Conservation (phyloP, 2,113 vertebrate genomes). For the Leuciscus idus region DNA sequence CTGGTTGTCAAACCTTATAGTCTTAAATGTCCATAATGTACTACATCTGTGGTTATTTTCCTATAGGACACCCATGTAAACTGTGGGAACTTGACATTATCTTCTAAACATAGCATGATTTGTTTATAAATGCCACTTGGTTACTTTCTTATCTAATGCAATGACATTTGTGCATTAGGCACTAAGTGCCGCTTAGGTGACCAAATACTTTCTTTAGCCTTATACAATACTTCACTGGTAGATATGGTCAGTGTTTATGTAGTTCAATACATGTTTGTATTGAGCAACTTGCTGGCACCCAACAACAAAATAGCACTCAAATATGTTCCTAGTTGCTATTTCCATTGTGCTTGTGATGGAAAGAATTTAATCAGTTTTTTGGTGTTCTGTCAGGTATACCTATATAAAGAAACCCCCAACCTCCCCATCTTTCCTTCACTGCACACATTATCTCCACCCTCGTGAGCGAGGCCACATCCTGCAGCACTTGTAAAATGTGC, state of each 20-base stretch:
- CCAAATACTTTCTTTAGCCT: neutral
- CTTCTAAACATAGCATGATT: neutral
- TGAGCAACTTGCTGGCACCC: neutral
- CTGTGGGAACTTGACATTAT: neutral
- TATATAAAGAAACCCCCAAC: conserved; percentile 42
- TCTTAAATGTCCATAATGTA: neutral
- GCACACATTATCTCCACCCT: conserved; percentile 16
- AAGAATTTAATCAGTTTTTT: conserved; percentile 11
- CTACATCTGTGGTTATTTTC: neutral
- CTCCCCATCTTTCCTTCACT: conserved; percentile 29
- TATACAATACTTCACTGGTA: neutral
- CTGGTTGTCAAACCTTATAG: neutral
- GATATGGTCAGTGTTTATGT: too few species aligned
- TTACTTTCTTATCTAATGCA: neutral
- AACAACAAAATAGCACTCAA: neutral
- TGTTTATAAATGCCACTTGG: neutral
- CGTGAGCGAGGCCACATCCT: conserved; percentile 34
- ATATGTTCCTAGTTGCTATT: conserved; percentile 12
- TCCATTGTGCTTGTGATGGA: conserved; percentile 44
- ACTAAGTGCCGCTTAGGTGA: neutral
- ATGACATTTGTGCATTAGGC: neutral
- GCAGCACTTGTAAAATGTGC: conserved; percentile 29
- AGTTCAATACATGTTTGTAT: neutral
- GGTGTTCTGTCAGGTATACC: conserved; percentile 34
- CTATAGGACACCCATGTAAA: neutral